Evolutionary conservation across 2,888 invertebrate species (phyloP), one percentile per base, ranked within the genome.

Genomic region (Habroteleia sp.): DNA sequence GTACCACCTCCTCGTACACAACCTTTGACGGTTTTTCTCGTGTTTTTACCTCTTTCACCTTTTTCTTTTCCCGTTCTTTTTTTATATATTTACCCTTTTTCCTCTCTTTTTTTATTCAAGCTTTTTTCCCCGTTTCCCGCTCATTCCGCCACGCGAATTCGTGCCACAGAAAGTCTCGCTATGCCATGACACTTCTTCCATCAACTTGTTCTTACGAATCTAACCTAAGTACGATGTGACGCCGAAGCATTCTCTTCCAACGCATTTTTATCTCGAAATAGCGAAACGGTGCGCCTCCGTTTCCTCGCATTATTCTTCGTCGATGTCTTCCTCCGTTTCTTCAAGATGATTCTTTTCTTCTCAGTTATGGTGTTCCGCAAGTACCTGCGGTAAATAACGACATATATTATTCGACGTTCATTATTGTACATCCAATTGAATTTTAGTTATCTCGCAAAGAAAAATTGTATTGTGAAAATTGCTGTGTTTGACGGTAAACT

Each of bases 181-280:
- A 33, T 48, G 29, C 60, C 41, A 62, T 66, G 66, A 66, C 62
- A 52, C 74, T 69, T 69, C 69, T 74, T 58, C 72, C 72, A 72
- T 62, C 56, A 56, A 60, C 50, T 60, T 50, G 44, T 71, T 71
- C 54, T 62, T 56, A 25, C 65, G 42, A 54, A 35, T 58, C 60
- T 56, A 69, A 74, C 58, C 56, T 17, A 42, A 44, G 35, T 54
- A 56, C 56, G 48, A 44, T 29, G 52, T 60, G 35, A 68, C 62
- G 37, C 56, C 54, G 68, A 56, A 31, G 42, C 68, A 74, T 74
- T 74, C 68, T 63, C 14, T 46, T 69, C 63, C 37, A 35, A 42
- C 62, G 56, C 68, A 74, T 68, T 68, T 68, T 74, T 74, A 66
- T 73, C 60, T 46, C 23, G 41, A 60, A 73, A 73, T 60, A 52